These are phyloP conservation scores for Astreopora myriophthalma DNA, from an alignment of 64 coral and sea anemone species.

Conservation along the genomic window DNA sequence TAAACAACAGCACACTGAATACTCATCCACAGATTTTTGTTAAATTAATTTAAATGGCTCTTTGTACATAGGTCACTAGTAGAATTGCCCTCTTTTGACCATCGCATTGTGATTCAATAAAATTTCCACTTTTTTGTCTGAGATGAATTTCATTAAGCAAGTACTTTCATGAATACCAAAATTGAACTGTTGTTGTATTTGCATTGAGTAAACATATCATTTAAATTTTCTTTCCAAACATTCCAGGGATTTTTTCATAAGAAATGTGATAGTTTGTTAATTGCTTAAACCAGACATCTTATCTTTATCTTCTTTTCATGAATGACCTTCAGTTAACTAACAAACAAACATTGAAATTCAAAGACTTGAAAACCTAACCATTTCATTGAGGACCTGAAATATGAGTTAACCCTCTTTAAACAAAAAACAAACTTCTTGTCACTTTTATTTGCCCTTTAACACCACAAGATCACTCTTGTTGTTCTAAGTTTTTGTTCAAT, in stretches of 20 bases:
- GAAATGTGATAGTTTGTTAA: neutral
- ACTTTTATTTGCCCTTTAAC: neutral
- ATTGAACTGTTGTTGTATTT: neutral
- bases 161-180: neutral
- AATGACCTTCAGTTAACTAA: neutral
- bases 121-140: too few relatives aligned
- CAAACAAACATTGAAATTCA: neutral
- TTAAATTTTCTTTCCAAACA: neutral
- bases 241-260: neutral
- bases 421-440: neutral
- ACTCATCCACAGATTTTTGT: too few relatives aligned
- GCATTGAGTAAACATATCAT: neutral
- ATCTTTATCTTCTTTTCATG: neutral
- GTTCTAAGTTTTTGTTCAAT: neutral
- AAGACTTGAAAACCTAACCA: too few relatives aligned
- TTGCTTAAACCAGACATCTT: neutral
- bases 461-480: neutral
- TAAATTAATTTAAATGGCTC: too few relatives aligned
- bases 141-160: too few relatives aligned
- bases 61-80: too few relatives aligned
- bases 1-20: too few relatives aligned
- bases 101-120: too few relatives aligned
- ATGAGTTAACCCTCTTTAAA: neutral
- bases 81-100: too few relatives aligned
- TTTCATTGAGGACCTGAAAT: neutral